A percentile compares a stretch with the other conserved stretches of the same genome.
Conservation (phyloP, 1,140 invertebrate genomes). For the Cylas formicarius region DNA sequence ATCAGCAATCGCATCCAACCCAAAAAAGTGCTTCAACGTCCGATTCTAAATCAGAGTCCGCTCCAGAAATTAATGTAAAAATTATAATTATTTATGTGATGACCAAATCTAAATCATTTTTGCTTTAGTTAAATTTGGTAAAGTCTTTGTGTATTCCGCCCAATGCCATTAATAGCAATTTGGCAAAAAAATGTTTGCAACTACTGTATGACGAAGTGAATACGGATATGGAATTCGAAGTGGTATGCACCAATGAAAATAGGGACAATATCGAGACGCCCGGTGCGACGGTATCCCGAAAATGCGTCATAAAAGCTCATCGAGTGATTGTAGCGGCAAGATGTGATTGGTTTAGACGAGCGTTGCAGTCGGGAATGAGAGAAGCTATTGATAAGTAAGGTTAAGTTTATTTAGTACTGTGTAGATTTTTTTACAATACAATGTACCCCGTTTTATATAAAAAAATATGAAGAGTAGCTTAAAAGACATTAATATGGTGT, state of each 20-base stretch:
- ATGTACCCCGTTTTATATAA: too few species aligned
- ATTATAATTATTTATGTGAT: too few species aligned
- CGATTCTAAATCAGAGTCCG: too few species aligned
- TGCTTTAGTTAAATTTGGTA: conserved; percentile 53
- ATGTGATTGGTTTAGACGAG: conserved; percentile 64
- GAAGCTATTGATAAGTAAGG: conserved; percentile 60
- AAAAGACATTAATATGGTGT: too few species aligned
- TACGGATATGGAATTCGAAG: conserved; percentile 63
- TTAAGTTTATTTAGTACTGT: neutral
- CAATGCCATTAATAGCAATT: conserved; percentile 46
- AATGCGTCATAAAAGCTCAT: conserved; percentile 49
- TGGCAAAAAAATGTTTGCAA: conserved; percentile 50
- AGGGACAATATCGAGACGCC: conserved; percentile 11
- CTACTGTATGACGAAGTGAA: conserved; percentile 47
- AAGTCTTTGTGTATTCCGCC: conserved; percentile 56
- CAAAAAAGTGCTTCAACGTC: too few species aligned
- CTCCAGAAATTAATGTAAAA: too few species aligned
- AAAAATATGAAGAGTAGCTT: too few species aligned
- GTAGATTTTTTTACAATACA: neutral
- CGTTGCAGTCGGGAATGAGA: conserved; percentile 62
- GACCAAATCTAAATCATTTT: conserved; percentile 1
- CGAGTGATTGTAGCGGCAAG: conserved; percentile 58
- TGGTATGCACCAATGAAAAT: conserved; percentile 32
- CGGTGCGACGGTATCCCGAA: conserved; percentile 20
- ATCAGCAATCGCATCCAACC: too few species aligned